Evolutionary conservation across 1,140 invertebrate species (phyloP), one percentile per base, ranked within the genome.

Genomic region (Agrilus planipennis): DNA sequence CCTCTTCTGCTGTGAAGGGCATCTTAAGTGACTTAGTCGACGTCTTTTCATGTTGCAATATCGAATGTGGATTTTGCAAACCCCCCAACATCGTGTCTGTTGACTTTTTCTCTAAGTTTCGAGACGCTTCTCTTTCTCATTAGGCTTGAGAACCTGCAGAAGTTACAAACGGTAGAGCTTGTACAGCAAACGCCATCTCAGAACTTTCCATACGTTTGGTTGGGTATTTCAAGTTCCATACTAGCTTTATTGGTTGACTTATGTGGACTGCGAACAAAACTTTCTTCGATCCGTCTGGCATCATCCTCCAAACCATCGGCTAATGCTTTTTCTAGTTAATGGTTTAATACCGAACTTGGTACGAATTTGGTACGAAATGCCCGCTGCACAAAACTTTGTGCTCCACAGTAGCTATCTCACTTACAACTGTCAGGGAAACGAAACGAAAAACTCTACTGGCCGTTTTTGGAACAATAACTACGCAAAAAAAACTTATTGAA

Each of bases 61-160:
- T 15, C 14, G 9, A 7, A 32, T 32, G 30, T 10, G 30, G 30
- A 15, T 32, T 32, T 32, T 32, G 9, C 6, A 32, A 14, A 10
- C 30, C 30, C 30, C 30, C 7, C 7, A 32, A 32, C 30, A 32
- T 32, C 14, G 15, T 32, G 30, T 15, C 30, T 32, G 30, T 32
- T 15, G 15, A 32, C 30, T 32, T 32, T 32, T 7, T 14, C 30
- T 6, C 15, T 32, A 16, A 32, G 9, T 7, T 15, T 35, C 17
- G 6, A 18, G 4, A 35, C 16, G 17, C 18, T 16, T 16, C 34
- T 5, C 16, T 35, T 18, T 15, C 4, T 15, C 6, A 11, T 15
- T 16, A 35, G 6, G 9, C 12, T 27, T 27, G 7, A 27, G 23
- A 27, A 12, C 23, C 23, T 27, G 23, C 23, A 27, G 7, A 27